phyloP scores from a whole-genome alignment of 2,797 vertebrate genomes.

The Acanthis flammea region DNA sequence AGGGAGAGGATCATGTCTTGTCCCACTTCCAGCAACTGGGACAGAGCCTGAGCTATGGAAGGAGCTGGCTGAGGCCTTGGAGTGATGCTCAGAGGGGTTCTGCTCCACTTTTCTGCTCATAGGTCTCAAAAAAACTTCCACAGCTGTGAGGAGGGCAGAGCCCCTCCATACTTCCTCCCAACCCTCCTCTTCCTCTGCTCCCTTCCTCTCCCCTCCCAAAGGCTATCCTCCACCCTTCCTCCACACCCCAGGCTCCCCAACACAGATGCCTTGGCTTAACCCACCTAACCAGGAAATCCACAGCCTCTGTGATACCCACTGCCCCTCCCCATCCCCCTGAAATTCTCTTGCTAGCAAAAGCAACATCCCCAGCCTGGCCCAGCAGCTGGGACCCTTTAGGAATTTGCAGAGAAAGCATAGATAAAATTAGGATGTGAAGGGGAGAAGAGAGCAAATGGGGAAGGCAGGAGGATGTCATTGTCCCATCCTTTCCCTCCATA shows the following conservation, averaged over 20 bases:
- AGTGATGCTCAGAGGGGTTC: neutral
- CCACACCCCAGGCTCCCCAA: neutral
- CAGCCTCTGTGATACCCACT: neutral
- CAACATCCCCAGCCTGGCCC: neutral
- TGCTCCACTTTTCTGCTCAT: neutral
- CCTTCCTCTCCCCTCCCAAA: neutral
- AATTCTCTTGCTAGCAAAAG: neutral
- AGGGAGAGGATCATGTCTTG: neutral
- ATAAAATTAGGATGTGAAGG: neutral
- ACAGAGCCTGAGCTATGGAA: neutral
- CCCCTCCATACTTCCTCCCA: neutral
- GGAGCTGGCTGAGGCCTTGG: neutral
- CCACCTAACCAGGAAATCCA: neutral
- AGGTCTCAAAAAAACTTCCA: neutral
- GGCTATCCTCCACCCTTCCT: neutral
- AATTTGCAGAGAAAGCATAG: slow-evolving; percentile 48
- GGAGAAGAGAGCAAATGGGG: neutral
- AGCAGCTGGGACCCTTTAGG: slow-evolving; percentile 58
- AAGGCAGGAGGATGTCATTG: neutral
- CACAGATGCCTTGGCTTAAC: neutral
- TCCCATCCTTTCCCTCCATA: neutral
- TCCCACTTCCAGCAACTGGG: slow-evolving; percentile 17
- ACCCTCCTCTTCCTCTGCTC: neutral
- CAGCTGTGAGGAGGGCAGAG: neutral
- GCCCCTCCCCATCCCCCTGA: neutral